Conservation (phyloP, 2,888 invertebrate species). For the Protula sp. region DNA sequence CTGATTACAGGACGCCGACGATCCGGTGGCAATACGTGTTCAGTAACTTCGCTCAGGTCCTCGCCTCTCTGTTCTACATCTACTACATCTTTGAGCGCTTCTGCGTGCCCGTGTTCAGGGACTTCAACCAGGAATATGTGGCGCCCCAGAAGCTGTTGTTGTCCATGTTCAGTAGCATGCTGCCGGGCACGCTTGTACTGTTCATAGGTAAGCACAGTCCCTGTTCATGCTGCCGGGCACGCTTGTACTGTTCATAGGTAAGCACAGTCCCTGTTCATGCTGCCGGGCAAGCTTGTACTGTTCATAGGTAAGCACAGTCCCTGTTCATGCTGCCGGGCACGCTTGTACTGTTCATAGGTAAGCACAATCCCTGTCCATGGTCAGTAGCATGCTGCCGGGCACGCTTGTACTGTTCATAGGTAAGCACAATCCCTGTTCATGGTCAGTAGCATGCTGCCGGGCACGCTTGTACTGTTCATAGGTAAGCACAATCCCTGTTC, state of each 20-base stretch:
- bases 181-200: conserved; percentile 63
- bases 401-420: too few relatives aligned
- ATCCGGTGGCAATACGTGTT: conserved; percentile 73
- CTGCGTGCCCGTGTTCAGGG: conserved; percentile 64
- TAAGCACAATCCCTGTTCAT: too few relatives aligned
- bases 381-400: too few relatives aligned
- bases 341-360: conserved; percentile 49
- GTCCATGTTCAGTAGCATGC: conserved; percentile 67
- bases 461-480: too few relatives aligned
- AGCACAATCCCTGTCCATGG: too few relatives aligned
- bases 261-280: conserved; percentile 58
- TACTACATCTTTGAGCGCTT: conserved; percentile 77
- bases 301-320: conserved; percentile 43
- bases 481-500: too few relatives aligned
- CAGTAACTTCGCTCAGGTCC: conserved; percentile 68
- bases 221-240: conserved; percentile 68
- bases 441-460: too few relatives aligned
- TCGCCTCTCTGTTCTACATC: conserved; percentile 73
- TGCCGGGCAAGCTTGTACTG: conserved; percentile 63
- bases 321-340: conserved; percentile 71
- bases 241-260: conserved; percentile 49
- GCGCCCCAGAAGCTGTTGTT: conserved; percentile 52
- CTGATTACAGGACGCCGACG: conserved; percentile 60
- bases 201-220: conserved; percentile 43
- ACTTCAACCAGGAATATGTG: conserved; percentile 49